phyloP scores from a whole-genome alignment of 2,797 vertebrate species.

The Dermochelys coriacea region DNA sequence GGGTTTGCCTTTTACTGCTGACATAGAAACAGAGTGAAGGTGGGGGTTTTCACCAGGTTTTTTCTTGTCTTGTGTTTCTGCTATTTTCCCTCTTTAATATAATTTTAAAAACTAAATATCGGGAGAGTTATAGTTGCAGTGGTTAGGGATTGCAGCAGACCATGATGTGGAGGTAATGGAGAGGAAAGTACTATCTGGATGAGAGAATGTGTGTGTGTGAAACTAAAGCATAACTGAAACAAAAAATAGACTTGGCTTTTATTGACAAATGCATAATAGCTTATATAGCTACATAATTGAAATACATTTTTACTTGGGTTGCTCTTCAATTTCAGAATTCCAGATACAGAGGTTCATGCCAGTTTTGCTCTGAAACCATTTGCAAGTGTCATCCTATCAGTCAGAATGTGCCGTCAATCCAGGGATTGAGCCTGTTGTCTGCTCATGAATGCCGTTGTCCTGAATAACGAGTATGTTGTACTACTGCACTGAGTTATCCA shows the following conservation, averaged over 20 bases:
- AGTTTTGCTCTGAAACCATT: neutral
- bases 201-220: neutral
- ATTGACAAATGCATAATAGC: neutral
- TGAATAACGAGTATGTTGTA: neutral
- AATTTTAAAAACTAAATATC: neutral
- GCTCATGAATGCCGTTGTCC: conserved; percentile 1
- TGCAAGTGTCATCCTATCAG: neutral
- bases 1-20: neutral
- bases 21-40: neutral
- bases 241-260: neutral
- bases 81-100: neutral
- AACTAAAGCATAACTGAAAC: neutral
- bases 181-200: neutral
- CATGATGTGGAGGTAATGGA: neutral
- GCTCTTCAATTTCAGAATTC: neutral
- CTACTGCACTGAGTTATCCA: neutral
- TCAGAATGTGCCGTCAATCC: neutral
- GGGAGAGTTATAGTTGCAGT: neutral
- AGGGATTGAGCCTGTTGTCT: neutral
- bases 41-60: neutral
- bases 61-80: neutral
- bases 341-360: neutral
- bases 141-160: neutral
- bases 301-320: neutral
- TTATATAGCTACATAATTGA: neutral